Evolutionary conservation across 2,113 vertebrate species (phyloP).

Genomic region (Bucco capensis): DNA sequence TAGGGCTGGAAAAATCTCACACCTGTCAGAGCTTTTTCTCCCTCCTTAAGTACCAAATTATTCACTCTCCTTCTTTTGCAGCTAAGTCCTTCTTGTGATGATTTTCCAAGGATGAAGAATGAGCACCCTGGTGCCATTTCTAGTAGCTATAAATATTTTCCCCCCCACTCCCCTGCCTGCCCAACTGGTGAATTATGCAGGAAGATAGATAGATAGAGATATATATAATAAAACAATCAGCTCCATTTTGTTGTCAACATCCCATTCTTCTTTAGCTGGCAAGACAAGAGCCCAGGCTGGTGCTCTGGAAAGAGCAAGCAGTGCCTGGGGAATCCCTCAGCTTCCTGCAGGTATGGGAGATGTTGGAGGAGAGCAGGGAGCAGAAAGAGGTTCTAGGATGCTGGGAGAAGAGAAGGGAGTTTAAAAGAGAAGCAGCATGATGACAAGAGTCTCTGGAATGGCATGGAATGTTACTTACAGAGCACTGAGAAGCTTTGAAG

Average conservation of each 20-base stretch:
- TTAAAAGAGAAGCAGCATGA: not conserved
- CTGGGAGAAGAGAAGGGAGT: not conserved
- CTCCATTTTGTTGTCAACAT: constrained; percentile 28
- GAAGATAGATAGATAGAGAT: constrained; percentile 49
- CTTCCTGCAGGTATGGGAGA: not conserved
- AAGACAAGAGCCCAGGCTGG: not conserved
- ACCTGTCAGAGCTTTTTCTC: not conserved
- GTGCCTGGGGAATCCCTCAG: not conserved
- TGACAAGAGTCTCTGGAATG: not conserved
- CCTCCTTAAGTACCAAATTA: constrained; percentile 7
- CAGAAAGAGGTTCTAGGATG: not conserved
- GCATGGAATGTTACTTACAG: not conserved
- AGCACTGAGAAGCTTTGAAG: not conserved
- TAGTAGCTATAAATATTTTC: constrained; percentile 58
- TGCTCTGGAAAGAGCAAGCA: not conserved
- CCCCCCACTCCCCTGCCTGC: constrained; percentile 9
- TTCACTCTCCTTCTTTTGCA: constrained; percentile 7
- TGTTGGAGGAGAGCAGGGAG: not conserved
- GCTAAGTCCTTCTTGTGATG: constrained; percentile 15
- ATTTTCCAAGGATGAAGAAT: constrained; percentile 55
- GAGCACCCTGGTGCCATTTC: constrained; percentile 52
- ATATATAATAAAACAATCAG: constrained; percentile 46
- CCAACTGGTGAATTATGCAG: constrained; percentile 54
- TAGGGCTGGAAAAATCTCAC: not conserved
- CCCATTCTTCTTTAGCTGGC: constrained; percentile 23